Evolutionary conservation across 2,113 vertebrate genomes (phyloP), one percentile per base, ranked within the genome.

Genomic region (Oncorhynchus keta): DNA sequence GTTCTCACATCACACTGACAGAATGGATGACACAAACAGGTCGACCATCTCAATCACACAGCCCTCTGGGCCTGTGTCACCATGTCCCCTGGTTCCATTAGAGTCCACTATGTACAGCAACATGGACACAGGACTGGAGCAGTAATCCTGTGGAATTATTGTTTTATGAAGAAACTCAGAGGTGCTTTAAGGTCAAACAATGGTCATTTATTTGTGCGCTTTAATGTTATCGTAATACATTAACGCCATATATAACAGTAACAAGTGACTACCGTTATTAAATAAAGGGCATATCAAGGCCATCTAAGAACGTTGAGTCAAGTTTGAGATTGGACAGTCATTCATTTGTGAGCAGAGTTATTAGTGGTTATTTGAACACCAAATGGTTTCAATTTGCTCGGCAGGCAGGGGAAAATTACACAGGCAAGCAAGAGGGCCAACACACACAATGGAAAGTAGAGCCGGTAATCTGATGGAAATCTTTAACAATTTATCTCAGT

Each of bases 31-130:
- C 88, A 89, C 92, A 84, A 91, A 89, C 87, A 84, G 86, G 84
- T 86, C 85, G 89, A 93, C 87, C 77, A 89, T 94, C 92, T 93
- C 89, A 90, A 92, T 94, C 91, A 88, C 80, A 83, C 79, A 59
- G 66, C 75, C 72, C 77, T 62, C 51, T 91, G 92, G 87, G 87
- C 66, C 75, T 73, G 51, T 87, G 84, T 26, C 20, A 75, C 49
- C 24, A 68, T 8, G 20, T 24, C 65, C 45, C 57, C 57, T 78
- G 51, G 51, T 55, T 78, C 78, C 76, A 55, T 62, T 57, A 72
- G 71, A 72, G 70, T 66, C 64, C 79, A 59, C 39, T 45, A 30
- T 30, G 18, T 14, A 74, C 61, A 73, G 74, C 14, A 39, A 5
- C 2, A 11, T 4, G 8, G 28, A 12, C 13, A 69, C 67, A 35